phyloP scores from a whole-genome alignment of 2,113 vertebrate species.

The Pristiophorus japonicus region DNA sequence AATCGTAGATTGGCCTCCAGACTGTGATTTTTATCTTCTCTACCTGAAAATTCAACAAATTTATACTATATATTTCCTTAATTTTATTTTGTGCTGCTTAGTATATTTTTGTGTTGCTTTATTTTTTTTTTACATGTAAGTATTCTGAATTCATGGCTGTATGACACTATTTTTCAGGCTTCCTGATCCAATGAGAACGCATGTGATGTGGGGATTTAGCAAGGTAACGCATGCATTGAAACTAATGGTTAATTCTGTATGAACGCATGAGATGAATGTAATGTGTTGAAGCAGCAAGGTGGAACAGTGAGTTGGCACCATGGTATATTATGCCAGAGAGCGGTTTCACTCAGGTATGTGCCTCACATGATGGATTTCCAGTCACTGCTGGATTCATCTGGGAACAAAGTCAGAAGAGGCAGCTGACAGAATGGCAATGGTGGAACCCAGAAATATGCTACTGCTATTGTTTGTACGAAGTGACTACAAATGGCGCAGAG shows the following conservation, averaged over 20 bases:
- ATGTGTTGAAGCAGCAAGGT: not conserved
- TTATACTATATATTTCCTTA: not conserved
- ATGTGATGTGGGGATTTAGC: constrained; percentile 86
- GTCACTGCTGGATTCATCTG: not conserved
- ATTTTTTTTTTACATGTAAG: constrained; percentile 36
- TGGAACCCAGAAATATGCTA: no score
- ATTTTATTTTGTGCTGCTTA: not conserved
- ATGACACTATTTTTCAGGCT: constrained; percentile 59
- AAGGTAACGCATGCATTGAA: constrained; percentile 63
- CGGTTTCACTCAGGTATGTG: no score
- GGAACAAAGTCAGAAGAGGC: not conserved
- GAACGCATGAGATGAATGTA: not conserved
- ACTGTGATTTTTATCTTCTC: not conserved
- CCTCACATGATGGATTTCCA: not conserved
- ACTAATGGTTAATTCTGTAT: constrained; percentile 35
- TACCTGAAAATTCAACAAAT: not conserved
- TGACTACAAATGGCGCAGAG: not conserved
- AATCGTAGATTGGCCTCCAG: not conserved
- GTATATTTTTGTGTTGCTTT: not conserved
- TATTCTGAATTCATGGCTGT: not conserved
- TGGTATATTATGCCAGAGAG: not conserved
- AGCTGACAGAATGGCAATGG: no score
- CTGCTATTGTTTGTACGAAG: not conserved
- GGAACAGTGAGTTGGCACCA: not conserved
- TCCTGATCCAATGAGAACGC: constrained; percentile 88